Evolutionary conservation across 2,797 vertebrate genomes (phyloP).

Genomic region (Cichlasoma orientale): DNA sequence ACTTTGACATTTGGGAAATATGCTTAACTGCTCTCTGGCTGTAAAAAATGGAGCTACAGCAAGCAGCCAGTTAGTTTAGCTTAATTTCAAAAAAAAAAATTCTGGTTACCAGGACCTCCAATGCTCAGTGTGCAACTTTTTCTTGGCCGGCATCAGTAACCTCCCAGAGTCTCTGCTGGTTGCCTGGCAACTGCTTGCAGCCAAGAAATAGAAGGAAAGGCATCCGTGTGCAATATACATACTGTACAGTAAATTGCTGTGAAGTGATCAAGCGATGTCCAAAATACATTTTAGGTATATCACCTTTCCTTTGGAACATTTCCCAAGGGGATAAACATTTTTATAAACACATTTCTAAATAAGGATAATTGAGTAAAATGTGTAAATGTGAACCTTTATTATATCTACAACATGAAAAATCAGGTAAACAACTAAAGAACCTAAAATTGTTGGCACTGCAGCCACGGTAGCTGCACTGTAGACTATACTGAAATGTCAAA

Average conservation of each 20-base stretch:
- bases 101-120: background rate
- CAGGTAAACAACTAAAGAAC: background rate
- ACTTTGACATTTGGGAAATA: slow-evolving; percentile 14
- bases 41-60: background rate
- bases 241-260: background rate
- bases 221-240: background rate
- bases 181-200: slow-evolving; percentile 35
- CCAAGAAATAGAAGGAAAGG: background rate
- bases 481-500: slow-evolving; percentile 25
- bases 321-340: background rate
- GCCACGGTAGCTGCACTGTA: background rate
- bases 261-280: background rate
- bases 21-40: background rate
- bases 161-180: slow-evolving; percentile 12
- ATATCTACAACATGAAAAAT: background rate
- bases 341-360: background rate
- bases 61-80: slow-evolving; percentile 9
- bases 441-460: background rate
- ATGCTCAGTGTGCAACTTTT: slow-evolving; percentile 14
- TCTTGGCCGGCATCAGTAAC: slow-evolving; percentile 17
- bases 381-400: background rate
- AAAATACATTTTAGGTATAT: background rate
- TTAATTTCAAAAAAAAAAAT: background rate
- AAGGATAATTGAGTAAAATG: background rate
- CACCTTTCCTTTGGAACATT: background rate